Evolutionary conservation across 2,113 vertebrate genomes (phyloP), one percentile per base, ranked within the genome.

Genomic region (Sphyrna mokarran): DNA sequence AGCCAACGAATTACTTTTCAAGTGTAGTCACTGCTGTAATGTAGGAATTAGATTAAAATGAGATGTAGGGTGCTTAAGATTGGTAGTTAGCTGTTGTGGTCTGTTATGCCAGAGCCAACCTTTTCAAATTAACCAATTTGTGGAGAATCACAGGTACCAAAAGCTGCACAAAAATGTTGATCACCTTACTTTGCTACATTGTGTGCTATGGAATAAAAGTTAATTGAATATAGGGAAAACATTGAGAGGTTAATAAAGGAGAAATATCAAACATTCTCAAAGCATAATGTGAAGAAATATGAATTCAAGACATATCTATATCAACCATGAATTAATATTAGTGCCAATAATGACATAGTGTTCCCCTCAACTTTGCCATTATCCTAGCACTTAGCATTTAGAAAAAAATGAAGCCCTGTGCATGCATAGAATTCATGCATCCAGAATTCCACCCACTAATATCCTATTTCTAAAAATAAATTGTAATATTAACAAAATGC

Each of bases 1-100:
- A 93, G 33, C 58, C 89, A 93, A 93, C 37, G 61, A 66, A 68
- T 93, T 93, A 93, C 63, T 93, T 93, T 93, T 93, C 89, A 93
- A 93, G 58, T 93, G 61, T 66, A 66, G 89, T 93, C 61, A 23
- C 89, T 66, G 58, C 63, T 93, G 7, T 93, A 66, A 37, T n/a
- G 58, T 9, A 16, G 61, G 61, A 91, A 63, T 66, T 63, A 93
- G 63, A 66, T 93, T 66, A 93, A 37, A 93, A 66, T 63, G 66
- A 93, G 61, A 93, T 93, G 89, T 22, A 20, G 16, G 37, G 63
- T 93, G 89, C 89, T 93, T 93, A 66, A 68, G 61, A 93, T 37
- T 90, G 54, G 58, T 33, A 90, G 26, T 90, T 33, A 58, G 54
- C 0, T 13, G 16, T 40, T 40, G 37, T 66, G 58, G 1, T 91